Conservation (phyloP, 2,888 invertebrate genomes). For the Agrochola circellaris region DNA sequence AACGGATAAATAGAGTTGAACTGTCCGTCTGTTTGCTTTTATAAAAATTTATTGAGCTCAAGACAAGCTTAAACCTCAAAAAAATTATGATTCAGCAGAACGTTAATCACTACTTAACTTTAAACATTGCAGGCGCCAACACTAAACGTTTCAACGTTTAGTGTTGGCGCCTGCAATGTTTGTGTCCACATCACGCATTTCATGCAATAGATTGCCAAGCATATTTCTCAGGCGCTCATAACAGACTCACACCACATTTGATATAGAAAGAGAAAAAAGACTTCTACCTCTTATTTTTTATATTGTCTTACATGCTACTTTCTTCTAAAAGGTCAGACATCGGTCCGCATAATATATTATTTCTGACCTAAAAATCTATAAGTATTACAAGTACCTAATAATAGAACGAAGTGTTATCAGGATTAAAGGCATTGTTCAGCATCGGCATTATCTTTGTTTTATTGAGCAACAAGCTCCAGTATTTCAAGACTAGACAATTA, state of each 20-base stretch:
- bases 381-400: not conserved
- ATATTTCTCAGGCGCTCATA: not conserved
- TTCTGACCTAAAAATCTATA: not conserved
- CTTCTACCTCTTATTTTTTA: not conserved
- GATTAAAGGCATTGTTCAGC: not conserved
- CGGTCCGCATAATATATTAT: not conserved
- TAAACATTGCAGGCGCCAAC: too few relatives aligned
- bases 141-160: too few relatives aligned
- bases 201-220: not conserved
- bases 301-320: not conserved
- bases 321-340: not conserved
- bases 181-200: not conserved
- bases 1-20: constrained; percentile 4
- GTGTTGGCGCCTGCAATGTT: not conserved
- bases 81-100: not conserved
- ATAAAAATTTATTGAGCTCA: not conserved
- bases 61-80: not conserved
- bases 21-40: constrained; percentile 1
- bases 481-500: not conserved
- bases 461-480: too few relatives aligned
- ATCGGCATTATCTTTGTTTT: not conserved
- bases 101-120: not conserved
- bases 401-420: not conserved
- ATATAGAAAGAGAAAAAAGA: not conserved
- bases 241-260: not conserved